Base-by-base conservation (phyloP, 2,888 invertebrate species). In the Pammene fasciana region DNA sequence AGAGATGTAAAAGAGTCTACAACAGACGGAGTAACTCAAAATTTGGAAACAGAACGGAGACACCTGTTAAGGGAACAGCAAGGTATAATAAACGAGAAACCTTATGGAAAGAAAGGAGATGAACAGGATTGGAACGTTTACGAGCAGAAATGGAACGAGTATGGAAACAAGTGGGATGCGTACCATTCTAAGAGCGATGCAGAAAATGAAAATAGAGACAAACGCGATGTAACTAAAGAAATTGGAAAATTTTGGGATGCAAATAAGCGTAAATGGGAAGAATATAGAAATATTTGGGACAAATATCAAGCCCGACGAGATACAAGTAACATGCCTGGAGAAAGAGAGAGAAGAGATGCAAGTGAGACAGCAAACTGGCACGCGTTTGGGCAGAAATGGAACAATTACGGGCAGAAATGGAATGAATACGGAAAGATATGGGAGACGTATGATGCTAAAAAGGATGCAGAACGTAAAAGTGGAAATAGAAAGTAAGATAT, bases 71-170 rank as follows among this genome's bases (percentile, higher is more conserved):
- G 54, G 9, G 55, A 48, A 2, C 55, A 67, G 9, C n/a, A 18
- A 18, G 54, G 8, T 18, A 38, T 60, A 16, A 6, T 26, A 0
- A 55, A 45, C 5, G 38, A 52, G 18, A 50, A 59, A 14, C 34
- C n/a, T 14, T 18, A 38, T 16, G 11, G 1, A 0, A 13, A 50
- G 4, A 45, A 26, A 26, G 11, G 36, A 9, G 41, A 8, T n/a
- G 41, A 50, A 1, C 10, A 48, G 14, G 46, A 41, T 61, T 57
- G 50, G 54, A 36, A 26, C n/a, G 11, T 18, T n/a, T 57, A 65
- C 9, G 48, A n/a, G 11, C 18, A 57, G 16, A 57, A 57, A 18
- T 66, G 65, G 65, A 16, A 13, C 34, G 66, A 16, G 7, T 52
- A 52, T 52, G 50, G 59, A 34, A 59, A 59, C 13, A 52, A 43